phyloP scores from a whole-genome alignment of 2,797 vertebrate genomes.

The Amblyraja radiata region DNA sequence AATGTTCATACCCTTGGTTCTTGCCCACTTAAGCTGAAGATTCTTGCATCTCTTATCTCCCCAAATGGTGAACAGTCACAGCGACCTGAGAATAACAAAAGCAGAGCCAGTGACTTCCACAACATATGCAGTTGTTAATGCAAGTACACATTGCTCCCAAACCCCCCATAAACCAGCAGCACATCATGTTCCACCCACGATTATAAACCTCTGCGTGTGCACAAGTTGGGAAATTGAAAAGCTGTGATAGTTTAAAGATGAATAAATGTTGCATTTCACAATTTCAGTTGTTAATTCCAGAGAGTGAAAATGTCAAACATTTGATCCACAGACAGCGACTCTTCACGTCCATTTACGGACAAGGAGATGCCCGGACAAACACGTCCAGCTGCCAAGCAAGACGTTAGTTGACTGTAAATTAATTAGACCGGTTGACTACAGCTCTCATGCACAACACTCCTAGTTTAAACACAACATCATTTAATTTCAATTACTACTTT shows the following conservation, averaged over 20 bases:
- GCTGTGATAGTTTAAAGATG: not conserved
- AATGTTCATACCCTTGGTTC: no score
- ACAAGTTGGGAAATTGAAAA: not conserved
- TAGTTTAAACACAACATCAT: not conserved
- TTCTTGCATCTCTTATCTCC: no score
- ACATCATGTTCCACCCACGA: not conserved
- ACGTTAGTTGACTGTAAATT: conserved; percentile 27
- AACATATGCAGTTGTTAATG: not conserved
- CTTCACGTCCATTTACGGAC: conserved; percentile 6
- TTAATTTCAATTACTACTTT: not conserved
- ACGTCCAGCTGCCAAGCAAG: not conserved
- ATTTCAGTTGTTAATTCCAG: conserved; percentile 9
- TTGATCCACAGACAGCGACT: not conserved
- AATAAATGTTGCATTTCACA: not conserved
- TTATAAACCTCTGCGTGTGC: not conserved
- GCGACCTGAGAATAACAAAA: not conserved
- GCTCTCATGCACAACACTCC: not conserved
- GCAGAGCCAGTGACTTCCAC: not conserved
- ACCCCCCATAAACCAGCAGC: not conserved
- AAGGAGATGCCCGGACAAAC: conserved; percentile 5
- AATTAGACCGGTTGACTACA: conserved; percentile 2
- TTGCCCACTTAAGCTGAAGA: no score
- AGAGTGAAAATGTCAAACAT: conserved; percentile 8
- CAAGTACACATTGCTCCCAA: not conserved
- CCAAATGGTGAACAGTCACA: not conserved